Evolutionary conservation across 1,140 invertebrate species (phyloP), one percentile per base, ranked within the genome.

Genomic region (Plectrocnemia conspersa): DNA sequence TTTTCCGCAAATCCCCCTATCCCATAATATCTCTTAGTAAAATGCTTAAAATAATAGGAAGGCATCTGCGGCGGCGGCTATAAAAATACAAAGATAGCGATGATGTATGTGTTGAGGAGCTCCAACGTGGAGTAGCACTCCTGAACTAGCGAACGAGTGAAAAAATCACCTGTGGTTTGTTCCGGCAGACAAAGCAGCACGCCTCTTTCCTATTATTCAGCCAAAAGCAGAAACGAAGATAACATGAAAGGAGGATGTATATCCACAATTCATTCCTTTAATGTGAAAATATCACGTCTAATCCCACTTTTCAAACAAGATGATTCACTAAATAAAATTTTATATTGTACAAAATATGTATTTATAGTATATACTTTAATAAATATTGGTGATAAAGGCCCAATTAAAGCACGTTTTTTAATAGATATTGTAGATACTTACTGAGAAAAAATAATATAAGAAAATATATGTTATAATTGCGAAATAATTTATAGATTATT

Each of bases 11-110:
- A 55, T 55, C 50, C 58, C n/a, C 35, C 47, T 46, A 57, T 52
- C 55, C 49, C 48, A 52, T 56, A 56, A 56, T 56, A 56, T 56
- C 49, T n/a, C 52, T 49, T 54, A 54, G 52, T 54, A 59, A 59
- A 59, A 55, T 59, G 41, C 40, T 52, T 52, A 59, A 59, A 59
- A 59, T 59, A 59, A 59, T 59, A 59, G 58, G 40, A 59, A 46
- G 38, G 58, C 52, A 55, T 59, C 53, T 55, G 52, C 47, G 52
- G 46, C 52, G 52, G 52, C 47, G 58, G 58, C 58, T 59, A 59
- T 59, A 59, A 59, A 59, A 59, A 59, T 59, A 59, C 53, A 55
- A n/a, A 59, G 58, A 59, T 59, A 59, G 58, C 52, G 58, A 59
- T 59, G 58, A 59, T 59, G 47, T 55, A 59, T 59, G 58, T 52